These are phyloP conservation scores for Hyposoter dolosus DNA, from an alignment of 2,888 invertebrate genomes.

Conservation along the genomic window DNA sequence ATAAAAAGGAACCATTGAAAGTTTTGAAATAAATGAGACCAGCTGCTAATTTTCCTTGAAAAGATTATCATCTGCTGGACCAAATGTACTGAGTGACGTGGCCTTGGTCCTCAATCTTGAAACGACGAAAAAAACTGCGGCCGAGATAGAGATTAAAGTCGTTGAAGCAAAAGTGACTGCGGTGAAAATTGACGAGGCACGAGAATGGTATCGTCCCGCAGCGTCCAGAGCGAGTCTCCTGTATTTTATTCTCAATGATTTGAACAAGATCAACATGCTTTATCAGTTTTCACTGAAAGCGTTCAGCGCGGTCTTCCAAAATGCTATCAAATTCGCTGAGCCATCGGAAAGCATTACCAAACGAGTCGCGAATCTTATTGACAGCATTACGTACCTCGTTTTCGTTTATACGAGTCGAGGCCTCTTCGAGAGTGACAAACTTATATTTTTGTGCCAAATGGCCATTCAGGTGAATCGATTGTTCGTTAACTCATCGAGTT, in stretches of 20 bases:
- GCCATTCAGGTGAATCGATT: slow-evolving; percentile 89
- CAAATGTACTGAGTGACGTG: slow-evolving; percentile 96
- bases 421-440: slow-evolving; percentile 95
- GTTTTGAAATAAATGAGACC: not conserved
- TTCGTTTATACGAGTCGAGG: slow-evolving; percentile 96
- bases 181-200: slow-evolving; percentile 94
- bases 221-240: slow-evolving; percentile 95
- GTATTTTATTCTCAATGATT: slow-evolving; percentile 96
- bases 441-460: slow-evolving; percentile 95
- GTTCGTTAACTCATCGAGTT: not conserved
- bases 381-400: slow-evolving; percentile 94
- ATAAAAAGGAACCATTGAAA: not conserved
- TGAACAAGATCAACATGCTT: slow-evolving; percentile 96
- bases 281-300: slow-evolving; percentile 98
- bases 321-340: slow-evolving; percentile 91
- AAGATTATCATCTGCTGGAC: slow-evolving; percentile 95
- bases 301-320: slow-evolving; percentile 95
- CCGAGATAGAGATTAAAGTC: slow-evolving; percentile 95
- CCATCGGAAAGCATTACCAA: slow-evolving; percentile 89
- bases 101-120: slow-evolving; percentile 96
- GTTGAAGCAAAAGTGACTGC: slow-evolving; percentile 94
- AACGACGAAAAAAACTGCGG: slow-evolving; percentile 96
- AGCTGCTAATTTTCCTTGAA: not conserved
- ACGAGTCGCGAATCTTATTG: slow-evolving; percentile 92
- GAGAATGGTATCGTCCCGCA: slow-evolving; percentile 95